phyloP scores from a whole-genome alignment of 2,888 invertebrate species.

The Branchellion lobata region DNA sequence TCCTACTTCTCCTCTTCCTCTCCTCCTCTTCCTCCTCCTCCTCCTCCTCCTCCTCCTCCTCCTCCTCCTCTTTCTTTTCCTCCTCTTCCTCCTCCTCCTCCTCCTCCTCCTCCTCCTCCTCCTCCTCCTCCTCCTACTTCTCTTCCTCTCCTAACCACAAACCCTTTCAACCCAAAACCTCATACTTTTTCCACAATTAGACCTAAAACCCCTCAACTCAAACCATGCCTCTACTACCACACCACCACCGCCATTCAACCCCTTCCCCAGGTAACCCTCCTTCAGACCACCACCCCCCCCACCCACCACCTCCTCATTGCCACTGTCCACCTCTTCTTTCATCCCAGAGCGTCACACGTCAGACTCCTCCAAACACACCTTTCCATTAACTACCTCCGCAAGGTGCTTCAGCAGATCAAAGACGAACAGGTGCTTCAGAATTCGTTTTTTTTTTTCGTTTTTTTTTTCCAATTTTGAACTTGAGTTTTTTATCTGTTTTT shows the following conservation, averaged over 20 bases:
- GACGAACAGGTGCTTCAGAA: slow-evolving; percentile 45
- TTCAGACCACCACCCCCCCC: slow-evolving; percentile 42
- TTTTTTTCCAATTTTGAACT: not conserved
- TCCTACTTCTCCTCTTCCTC: not conserved
- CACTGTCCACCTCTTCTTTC: slow-evolving; percentile 91
- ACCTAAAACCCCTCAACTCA: too few species aligned
- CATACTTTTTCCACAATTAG: too few species aligned
- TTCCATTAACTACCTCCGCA: slow-evolving; percentile 72
- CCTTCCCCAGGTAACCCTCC: not conserved
- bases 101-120: not conserved
- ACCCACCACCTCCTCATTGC: slow-evolving; percentile 64
- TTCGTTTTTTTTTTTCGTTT: too few species aligned
- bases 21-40: not conserved
- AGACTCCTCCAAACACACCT: slow-evolving; percentile 80
- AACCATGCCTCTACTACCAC: too few species aligned
- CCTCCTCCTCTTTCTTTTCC: not conserved
- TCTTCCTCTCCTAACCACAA: not conserved
- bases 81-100: not conserved
- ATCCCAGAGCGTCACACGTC: slow-evolving; percentile 85
- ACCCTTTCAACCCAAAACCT: not conserved
- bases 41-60: not conserved
- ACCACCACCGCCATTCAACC: too few species aligned
- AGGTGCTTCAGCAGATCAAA: slow-evolving; percentile 62
- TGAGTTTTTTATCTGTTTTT: too few species aligned
- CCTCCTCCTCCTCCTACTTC: not conserved